Conservation (phyloP, 2,113 vertebrate species). For the Orcinus orca region DNA sequence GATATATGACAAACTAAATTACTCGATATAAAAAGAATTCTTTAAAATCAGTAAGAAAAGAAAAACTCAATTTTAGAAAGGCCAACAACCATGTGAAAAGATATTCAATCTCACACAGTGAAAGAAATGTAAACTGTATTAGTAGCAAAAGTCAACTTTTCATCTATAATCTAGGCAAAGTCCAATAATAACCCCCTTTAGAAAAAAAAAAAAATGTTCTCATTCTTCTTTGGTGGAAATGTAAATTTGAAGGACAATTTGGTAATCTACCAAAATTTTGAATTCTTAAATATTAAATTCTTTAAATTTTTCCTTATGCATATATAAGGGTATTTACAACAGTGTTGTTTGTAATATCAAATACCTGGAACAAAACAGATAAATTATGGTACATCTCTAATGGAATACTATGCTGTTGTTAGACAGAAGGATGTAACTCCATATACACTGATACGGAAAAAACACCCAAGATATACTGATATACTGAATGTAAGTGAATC, state of each 20-base stretch:
- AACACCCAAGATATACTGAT: not conserved
- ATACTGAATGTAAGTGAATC: not conserved
- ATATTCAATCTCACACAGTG: not conserved
- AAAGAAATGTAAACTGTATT: not conserved
- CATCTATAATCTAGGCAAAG: not conserved
- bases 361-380: not conserved
- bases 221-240: not conserved
- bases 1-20: not conserved
- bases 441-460: not conserved
- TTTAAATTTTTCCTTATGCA: not conserved
- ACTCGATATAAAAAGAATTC: not conserved
- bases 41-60: slow-evolving; percentile 9
- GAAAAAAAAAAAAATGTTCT: not conserved
- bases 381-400: not conserved
- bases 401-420: not conserved
- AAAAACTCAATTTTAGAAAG: not conserved
- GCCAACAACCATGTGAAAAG: not conserved
- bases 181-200: not conserved
- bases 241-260: not conserved
- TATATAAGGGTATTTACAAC: not conserved
- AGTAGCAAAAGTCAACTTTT: not conserved
- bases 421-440: not conserved
- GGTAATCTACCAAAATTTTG: not conserved
- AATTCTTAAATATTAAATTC: not conserved
- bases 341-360: not conserved